Evolutionary conservation across 2,113 vertebrate species (phyloP), one percentile per base, ranked within the genome.

Genomic region (Plotosus lineatus): DNA sequence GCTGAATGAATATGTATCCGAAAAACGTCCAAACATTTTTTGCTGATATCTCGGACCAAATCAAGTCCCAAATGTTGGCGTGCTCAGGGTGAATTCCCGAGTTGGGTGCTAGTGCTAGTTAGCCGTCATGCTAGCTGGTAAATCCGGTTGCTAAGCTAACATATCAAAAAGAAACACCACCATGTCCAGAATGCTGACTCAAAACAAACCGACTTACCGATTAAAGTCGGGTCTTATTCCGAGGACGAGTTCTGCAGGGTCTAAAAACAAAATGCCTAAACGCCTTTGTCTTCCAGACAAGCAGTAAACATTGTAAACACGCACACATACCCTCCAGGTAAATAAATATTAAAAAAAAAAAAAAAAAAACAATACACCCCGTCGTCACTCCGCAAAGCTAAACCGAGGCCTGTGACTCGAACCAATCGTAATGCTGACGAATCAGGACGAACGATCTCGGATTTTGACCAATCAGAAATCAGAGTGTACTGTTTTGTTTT

Each of bases 171-270:
- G 19, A 31, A 77, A 77, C 80, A 79, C 42, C 38, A n/a, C 31
- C 17, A n/a, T 17, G 74, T 12, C 12, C 42, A 10, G 1, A 82
- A 0, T 10, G 10, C 46, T 23, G 31, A 74, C 14, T 76, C 72
- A 53, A 36, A 76, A 46, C 0, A 71, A 48, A 81, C 75, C 0
- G 33, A 63, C 91, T 92, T 83, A 92, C 91, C 88, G 83, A 92
- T 92, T 86, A 91, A 40, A 90, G 83, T 8, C 90, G 90, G 90
- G 50, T 89, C 87, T 66, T 77, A 85, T 66, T 42, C 66, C 33
- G 8, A 40, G 63, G 53, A 72, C 14, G 66, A 38, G n/a, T 61
- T 26, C 33, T 38, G 33, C 7, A 2, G 61, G 58, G 3, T 51
- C 53, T 44, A 19, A 77, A 33, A 17, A 11, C 36, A 40, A 77